Evolutionary conservation across 2,797 vertebrate genomes (phyloP), one percentile per base, ranked within the genome.

Genomic region (Merluccius polli): DNA sequence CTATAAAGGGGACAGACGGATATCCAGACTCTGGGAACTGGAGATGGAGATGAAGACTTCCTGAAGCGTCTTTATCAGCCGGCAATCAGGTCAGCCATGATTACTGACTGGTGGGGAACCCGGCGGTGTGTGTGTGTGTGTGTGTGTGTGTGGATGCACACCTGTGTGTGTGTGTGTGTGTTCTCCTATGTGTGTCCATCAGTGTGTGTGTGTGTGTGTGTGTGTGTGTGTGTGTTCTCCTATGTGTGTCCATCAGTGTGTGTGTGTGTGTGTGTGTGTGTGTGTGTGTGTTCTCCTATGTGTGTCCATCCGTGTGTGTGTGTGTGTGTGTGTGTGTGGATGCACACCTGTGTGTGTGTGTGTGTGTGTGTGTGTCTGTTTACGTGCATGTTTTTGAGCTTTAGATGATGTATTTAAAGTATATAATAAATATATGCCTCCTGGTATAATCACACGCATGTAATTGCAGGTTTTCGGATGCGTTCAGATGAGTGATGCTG

Each of bases 1-100:
- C 78, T 77, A 63, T 82, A 10, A 81, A 76, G 48, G 52, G 13
- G 27, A 69, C 76, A 81, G 27, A 84, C 83, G 73, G 77, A 86
- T 77, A 78, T n/a, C n/a, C n/a, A 59, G 11, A 1, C 0, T 12
- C 38, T 4, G 30, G 71, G 72, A 73, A 69, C 18, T 73, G 44
- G 16, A 41, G 65, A 78, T 71, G 69, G 35, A 77, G 77, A 65
- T 27, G 36, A 18, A 4, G 33, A 1, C 11, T 73, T 24, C 73
- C 30, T 41, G 52, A 7, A n/a, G 7, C 52, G 27, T 63, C n/a
- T 63, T 63, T 63, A 63, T 63, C 52, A 63, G 74, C 16, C 27
- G 21, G 33, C n/a, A 11, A 82, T 78, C 73, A 73, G 12, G 33
- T 73, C 71, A 36, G 65, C 33, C 77, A 38, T 31, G 67, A 70